These are phyloP conservation scores for Lytechinus pictus DNA, from an alignment of 35 echinoderm and acorn worm genomes.

Conservation along the genomic window DNA sequence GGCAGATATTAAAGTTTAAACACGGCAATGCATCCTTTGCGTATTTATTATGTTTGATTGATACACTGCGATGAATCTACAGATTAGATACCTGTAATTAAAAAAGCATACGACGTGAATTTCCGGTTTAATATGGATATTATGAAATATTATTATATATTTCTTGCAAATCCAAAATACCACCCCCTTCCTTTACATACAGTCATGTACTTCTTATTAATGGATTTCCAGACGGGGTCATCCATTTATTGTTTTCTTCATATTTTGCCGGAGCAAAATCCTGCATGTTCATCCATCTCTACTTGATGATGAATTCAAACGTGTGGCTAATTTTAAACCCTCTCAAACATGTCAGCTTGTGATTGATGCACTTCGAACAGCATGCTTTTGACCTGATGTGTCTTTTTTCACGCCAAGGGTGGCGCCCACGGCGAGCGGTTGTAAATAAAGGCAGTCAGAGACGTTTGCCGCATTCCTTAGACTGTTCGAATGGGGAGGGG, in stretches of 20 bases:
- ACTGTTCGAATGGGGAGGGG: too few species aligned
- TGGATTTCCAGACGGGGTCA: neutral
- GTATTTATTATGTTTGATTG: too few species aligned
- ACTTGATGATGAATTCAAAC: neutral
- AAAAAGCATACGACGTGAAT: too few species aligned
- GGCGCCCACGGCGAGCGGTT: neutral
- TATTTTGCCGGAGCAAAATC: neutral
- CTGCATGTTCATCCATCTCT: neutral
- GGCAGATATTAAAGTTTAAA: too few species aligned
- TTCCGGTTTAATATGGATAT: too few species aligned
- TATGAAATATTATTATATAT: too few species aligned
- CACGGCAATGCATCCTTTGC: too few species aligned
- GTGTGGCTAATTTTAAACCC: neutral
- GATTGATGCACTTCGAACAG: neutral
- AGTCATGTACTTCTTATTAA: too few species aligned
- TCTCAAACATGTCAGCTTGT: neutral
- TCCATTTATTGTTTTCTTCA: neutral
- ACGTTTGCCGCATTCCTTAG: neutral
- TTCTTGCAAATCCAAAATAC: too few species aligned
- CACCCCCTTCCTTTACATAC: too few species aligned
- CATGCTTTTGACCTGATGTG: neutral
- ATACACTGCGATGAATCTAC: too few species aligned
- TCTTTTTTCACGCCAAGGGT: neutral
- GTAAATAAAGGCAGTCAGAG: neutral
- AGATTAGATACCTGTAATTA: too few species aligned